Conservation (phyloP, 2,113 vertebrate genomes). For the Triplophysa tibetana region DNA sequence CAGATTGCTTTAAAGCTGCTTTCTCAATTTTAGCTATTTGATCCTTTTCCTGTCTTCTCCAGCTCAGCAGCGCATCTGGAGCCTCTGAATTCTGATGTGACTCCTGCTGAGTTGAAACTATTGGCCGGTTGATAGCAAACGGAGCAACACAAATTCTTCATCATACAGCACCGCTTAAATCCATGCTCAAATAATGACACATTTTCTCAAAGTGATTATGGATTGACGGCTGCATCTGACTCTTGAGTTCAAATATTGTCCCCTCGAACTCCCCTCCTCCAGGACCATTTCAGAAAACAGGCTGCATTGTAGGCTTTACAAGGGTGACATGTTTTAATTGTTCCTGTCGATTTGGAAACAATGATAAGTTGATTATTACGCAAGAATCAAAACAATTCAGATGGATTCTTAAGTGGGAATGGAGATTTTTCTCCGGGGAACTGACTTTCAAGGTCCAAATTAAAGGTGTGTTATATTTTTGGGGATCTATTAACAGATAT, state of each 20-base stretch:
- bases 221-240: slow-evolving; percentile 1
- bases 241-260: background rate
- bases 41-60: slow-evolving; percentile 16
- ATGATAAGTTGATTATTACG: background rate
- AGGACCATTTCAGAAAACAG: background rate
- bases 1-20: background rate
- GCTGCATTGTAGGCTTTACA: background rate
- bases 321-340: background rate
- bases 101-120: slow-evolving; percentile 32
- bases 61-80: background rate
- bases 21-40: background rate
- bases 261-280: too few species aligned
- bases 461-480: too few species aligned
- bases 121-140: slow-evolving; percentile 24
- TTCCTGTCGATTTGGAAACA: background rate
- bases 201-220: slow-evolving; percentile 21
- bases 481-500: too few species aligned
- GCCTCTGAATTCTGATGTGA: slow-evolving; percentile 43
- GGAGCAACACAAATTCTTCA: slow-evolving; percentile 16
- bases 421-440: background rate
- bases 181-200: background rate
- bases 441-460: too few species aligned
- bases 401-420: background rate
- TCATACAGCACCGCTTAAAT: background rate
- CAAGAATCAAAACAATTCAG: background rate